These are phyloP conservation scores for Drosophila demipolita DNA, from an alignment of 2,888 invertebrate genomes.

Conservation along the genomic window DNA sequence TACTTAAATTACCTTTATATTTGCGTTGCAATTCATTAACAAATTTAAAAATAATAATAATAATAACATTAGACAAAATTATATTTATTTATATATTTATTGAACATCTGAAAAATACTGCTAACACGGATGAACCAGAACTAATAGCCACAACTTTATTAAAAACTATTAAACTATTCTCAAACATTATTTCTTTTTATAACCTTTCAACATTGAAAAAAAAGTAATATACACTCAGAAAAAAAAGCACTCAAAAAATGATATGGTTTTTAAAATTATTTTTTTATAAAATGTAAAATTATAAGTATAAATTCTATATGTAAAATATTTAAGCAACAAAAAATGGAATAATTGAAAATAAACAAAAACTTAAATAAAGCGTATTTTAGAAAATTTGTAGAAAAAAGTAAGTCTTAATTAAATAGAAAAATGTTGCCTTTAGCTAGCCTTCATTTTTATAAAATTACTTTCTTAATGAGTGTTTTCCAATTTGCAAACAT, in stretches of 20 bases:
- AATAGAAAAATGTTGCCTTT: too few relatives aligned
- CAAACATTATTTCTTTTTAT: background rate
- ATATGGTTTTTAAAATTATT: fast-evolving
- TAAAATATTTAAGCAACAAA: background rate
- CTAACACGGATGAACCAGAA: background rate
- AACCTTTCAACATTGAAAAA: background rate
- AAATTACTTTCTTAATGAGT: background rate
- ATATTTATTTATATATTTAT: background rate
- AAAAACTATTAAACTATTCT: background rate
- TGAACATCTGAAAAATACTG: background rate
- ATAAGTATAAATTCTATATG: background rate
- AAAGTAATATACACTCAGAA: background rate
- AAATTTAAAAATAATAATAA: background rate
- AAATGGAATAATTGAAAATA: too few relatives aligned
- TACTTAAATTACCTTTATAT: background rate
- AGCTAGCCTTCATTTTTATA: background rate
- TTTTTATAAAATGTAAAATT: too few relatives aligned
- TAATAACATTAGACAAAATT: background rate
- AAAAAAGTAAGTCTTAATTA: background rate
- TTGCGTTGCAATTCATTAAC: background rate
- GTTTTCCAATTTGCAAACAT: background rate
- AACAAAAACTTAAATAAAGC: too few relatives aligned
- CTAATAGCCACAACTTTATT: background rate
- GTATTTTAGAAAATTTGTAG: too few relatives aligned
- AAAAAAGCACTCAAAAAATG: background rate